phyloP scores from a whole-genome alignment of 2,113 vertebrate genomes.

The Toxotes chatareus region DNA sequence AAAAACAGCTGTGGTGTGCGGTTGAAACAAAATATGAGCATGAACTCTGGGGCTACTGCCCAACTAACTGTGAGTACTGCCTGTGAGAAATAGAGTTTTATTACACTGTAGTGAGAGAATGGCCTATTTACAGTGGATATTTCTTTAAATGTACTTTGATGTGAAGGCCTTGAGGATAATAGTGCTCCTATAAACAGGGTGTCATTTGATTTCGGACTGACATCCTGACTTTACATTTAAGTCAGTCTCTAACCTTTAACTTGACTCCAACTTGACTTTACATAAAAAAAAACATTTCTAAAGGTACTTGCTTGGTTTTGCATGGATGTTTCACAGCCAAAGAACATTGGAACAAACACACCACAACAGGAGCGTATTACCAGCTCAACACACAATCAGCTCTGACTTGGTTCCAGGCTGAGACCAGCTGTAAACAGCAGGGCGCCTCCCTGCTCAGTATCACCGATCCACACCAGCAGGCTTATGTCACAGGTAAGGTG shows the following conservation, averaged over 20 bases:
- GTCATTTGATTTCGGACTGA: not conserved
- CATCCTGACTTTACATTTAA: not conserved
- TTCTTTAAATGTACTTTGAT: not conserved
- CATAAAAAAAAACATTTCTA: not conserved
- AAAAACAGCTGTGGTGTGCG: conserved; percentile 86
- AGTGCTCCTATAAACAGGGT: too few species aligned
- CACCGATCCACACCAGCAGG: conserved; percentile 89
- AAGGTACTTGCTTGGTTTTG: not conserved
- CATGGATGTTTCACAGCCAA: conserved; percentile 51
- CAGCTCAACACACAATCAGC: conserved; percentile 88
- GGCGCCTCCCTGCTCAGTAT: conserved; percentile 86
- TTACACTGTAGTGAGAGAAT: not conserved
- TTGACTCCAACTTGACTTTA: not conserved
- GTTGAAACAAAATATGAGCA: conserved; percentile 83
- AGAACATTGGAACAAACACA: conserved; percentile 85
- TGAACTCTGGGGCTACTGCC: conserved; percentile 88
- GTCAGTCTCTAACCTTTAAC: not conserved
- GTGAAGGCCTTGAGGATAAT: not conserved
- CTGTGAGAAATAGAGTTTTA: not conserved
- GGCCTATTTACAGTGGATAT: not conserved
- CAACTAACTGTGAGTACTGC: conserved; percentile 86
- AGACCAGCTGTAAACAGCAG: conserved; percentile 92
- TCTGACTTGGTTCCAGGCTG: conserved; percentile 90
- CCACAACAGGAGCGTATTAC: conserved; percentile 85
- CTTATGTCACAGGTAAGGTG: conserved; percentile 86